phyloP scores from a whole-genome alignment of 2,888 invertebrate genomes.

The Lucinisca nassula region DNA sequence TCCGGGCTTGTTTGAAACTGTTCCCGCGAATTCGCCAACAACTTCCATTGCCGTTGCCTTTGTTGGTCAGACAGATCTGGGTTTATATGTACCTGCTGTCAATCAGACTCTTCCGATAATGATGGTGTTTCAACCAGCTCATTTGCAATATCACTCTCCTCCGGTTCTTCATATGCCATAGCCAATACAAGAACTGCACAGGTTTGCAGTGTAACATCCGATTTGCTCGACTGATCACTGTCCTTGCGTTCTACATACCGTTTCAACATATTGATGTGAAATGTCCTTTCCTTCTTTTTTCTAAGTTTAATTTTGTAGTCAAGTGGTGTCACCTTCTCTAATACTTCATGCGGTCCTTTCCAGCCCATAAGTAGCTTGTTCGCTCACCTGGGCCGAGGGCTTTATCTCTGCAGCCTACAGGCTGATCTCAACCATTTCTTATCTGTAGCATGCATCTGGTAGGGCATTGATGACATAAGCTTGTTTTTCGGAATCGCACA shows the following conservation, averaged over 20 bases:
- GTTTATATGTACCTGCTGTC: not conserved
- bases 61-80: not conserved
- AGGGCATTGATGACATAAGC: no score
- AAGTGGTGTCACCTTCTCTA: not conserved
- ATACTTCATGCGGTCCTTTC: not conserved
- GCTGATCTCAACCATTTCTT: no score
- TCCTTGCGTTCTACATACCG: not conserved
- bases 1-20: conserved; percentile 11
- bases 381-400: no score
- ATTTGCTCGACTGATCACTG: not conserved
- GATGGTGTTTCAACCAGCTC: no score
- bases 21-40: not conserved
- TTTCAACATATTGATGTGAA: not conserved
- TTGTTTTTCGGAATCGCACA: no score
- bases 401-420: no score
- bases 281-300: not conserved
- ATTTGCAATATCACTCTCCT: no score
- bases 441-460: no score
- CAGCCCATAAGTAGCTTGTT: not conserved
- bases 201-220: not conserved
- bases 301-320: not conserved
- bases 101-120: no score
- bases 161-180: no score
- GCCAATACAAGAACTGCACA: no score
- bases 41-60: not conserved